Conservation (phyloP, 2,888 invertebrate genomes). For the Campoplex nolae region DNA sequence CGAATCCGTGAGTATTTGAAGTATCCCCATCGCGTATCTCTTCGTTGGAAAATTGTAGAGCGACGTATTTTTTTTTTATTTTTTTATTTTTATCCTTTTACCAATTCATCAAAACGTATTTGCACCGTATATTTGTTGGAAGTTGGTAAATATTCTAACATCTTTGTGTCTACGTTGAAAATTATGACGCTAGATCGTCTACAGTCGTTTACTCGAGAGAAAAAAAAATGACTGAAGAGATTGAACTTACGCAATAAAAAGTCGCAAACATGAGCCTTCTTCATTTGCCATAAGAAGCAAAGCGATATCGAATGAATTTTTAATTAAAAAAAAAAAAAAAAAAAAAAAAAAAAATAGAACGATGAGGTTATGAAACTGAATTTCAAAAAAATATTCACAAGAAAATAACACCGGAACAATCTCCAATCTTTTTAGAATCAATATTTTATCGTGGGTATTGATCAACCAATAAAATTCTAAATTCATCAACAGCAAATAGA, state of each 20-base stretch:
- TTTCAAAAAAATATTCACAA: conserved; percentile 2
- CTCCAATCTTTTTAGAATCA: not conserved
- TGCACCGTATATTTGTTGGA: conserved; percentile 1
- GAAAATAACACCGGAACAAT: not conserved
- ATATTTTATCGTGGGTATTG: not conserved
- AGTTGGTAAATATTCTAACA: conserved; percentile 35
- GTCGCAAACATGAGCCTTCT: conserved; percentile 53
- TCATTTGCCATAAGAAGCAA: conserved; percentile 44
- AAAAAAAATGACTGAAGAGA: conserved; percentile 56
- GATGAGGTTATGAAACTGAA: not conserved
- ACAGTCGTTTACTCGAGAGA: not conserved
- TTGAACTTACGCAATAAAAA: conserved; percentile 29
- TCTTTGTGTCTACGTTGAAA: conserved; percentile 6
- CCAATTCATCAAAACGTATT: conserved; percentile 46
- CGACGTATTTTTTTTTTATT: not conserved
- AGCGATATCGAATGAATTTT: conserved; percentile 52
- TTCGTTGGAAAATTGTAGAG: conserved; percentile 35
- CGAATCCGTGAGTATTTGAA: conserved; percentile 50
- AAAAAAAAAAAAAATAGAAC: not conserved
- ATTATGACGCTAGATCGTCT: conserved; percentile 21
- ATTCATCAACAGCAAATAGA: not conserved
- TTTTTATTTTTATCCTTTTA: not conserved
- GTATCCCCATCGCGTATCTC: conserved; percentile 22
- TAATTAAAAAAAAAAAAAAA: not conserved
- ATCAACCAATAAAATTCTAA: not conserved